Percentiles rank a stretch among this genome's conserved stretches.
Evolutionary conservation across 2,113 vertebrate species (phyloP).

Genomic region (Hippopotamus amphibius): DNA sequence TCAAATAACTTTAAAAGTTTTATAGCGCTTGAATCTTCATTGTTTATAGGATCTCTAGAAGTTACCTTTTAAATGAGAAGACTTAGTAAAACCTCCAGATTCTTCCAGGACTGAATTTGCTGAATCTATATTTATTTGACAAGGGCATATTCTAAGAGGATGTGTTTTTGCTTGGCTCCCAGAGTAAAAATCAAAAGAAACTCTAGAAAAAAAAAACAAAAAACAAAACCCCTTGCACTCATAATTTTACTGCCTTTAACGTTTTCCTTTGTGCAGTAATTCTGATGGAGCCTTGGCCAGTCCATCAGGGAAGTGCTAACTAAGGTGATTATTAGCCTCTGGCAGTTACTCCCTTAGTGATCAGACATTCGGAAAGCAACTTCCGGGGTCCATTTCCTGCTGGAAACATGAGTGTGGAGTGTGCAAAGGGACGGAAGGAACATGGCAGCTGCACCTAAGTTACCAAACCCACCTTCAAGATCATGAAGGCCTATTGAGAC

Average conservation of each 20-base stretch:
- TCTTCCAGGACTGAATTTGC: conserved; percentile 29
- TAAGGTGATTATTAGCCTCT: not conserved
- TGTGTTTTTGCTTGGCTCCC: conserved; percentile 33
- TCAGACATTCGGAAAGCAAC: conserved; percentile 1
- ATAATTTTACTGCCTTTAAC: conserved; percentile 13
- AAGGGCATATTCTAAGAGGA: not conserved
- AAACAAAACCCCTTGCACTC: not conserved
- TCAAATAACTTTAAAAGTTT: conserved; percentile 9
- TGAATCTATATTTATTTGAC: not conserved
- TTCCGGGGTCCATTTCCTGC: not conserved
- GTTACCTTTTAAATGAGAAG: conserved; percentile 58
- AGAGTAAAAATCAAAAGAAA: conserved; percentile 43
- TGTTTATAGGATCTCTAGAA: not conserved
- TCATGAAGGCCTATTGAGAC: not conserved
- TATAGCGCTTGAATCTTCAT: not conserved
- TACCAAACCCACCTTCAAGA: not conserved
- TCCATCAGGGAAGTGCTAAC: not conserved
- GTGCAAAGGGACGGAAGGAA: not conserved
- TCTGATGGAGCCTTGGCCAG: not conserved
- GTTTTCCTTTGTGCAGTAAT: not conserved
- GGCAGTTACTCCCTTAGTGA: not conserved
- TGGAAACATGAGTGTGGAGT: not conserved
- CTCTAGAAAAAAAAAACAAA: not conserved
- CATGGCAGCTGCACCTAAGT: not conserved
- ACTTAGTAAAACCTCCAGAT: conserved; percentile 13